phyloP scores from a whole-genome alignment of 2,888 invertebrate genomes.

The Dicranocentrus wangi region DNA sequence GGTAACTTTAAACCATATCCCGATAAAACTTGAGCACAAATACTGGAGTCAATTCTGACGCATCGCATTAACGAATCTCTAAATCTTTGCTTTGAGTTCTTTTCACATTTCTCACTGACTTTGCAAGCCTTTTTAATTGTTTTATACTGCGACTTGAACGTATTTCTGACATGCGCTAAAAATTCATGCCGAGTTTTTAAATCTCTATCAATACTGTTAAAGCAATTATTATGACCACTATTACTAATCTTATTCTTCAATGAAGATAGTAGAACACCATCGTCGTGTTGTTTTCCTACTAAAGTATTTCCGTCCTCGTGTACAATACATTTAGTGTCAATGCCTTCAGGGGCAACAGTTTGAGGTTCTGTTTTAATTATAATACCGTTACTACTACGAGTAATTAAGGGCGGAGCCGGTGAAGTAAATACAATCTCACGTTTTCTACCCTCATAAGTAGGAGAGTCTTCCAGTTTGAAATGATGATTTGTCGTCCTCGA shows the following conservation, averaged over 20 bases:
- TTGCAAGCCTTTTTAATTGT: constrained; percentile 66
- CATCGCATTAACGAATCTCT: constrained; percentile 67
- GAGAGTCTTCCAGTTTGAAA: neutral
- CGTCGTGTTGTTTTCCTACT: constrained; percentile 19
- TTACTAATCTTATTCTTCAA: constrained; percentile 23
- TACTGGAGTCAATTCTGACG: constrained; percentile 66
- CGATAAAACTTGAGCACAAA: constrained; percentile 69
- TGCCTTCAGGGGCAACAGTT: constrained; percentile 2
- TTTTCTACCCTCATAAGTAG: constrained; percentile 18
- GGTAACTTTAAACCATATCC: constrained; percentile 38
- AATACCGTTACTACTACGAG: constrained; percentile 49
- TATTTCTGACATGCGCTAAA: constrained; percentile 67
- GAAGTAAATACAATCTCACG: constrained; percentile 36
- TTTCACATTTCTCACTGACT: constrained; percentile 64
- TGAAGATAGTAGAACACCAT: constrained; percentile 20
- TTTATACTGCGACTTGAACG: constrained; percentile 70
- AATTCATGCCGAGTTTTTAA: constrained; percentile 68
- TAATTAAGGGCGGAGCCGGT: constrained; percentile 39
- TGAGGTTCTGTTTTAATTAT: constrained; percentile 39
- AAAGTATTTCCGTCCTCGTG: neutral
- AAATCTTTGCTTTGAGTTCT: constrained; percentile 62
- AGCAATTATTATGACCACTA: constrained; percentile 26
- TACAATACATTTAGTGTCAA: neutral
- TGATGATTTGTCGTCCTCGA: constrained; percentile 26
- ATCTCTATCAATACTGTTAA: constrained; percentile 50